These are phyloP conservation scores for Lasiurus cinereus DNA, from an alignment of 2,113 vertebrate genomes.

Conservation along the genomic window DNA sequence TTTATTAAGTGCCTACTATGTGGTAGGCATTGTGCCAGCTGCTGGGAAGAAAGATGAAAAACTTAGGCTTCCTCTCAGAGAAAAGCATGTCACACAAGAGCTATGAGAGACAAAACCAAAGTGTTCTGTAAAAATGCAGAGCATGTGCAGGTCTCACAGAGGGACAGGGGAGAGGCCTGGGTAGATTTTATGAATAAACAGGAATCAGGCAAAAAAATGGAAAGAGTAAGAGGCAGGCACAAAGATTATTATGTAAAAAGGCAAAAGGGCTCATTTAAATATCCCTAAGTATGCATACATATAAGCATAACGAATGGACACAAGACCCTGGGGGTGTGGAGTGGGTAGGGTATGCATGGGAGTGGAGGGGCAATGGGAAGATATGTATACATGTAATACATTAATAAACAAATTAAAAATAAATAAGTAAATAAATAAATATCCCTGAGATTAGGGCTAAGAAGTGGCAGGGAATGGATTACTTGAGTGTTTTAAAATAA, in stretches of 20 bases:
- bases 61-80: background rate
- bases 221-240: background rate
- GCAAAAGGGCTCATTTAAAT: background rate
- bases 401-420: no score
- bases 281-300: background rate
- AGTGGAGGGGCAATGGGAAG: no score
- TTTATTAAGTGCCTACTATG: background rate
- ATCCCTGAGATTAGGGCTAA: background rate
- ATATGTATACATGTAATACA: no score
- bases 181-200: background rate
- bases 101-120: background rate
- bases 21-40: background rate
- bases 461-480: background rate
- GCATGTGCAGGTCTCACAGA: accelerated
- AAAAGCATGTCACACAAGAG: background rate
- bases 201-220: background rate
- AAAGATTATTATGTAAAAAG: background rate
- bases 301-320: no score
- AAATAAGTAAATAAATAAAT: background rate
- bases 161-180: no score
- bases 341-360: no score
- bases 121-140: background rate
- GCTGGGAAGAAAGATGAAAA: background rate
- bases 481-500: no score
- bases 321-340: no score